Evolutionary conservation across 2,797 vertebrate species (phyloP).

Genomic region (Spheniscus humboldti): DNA sequence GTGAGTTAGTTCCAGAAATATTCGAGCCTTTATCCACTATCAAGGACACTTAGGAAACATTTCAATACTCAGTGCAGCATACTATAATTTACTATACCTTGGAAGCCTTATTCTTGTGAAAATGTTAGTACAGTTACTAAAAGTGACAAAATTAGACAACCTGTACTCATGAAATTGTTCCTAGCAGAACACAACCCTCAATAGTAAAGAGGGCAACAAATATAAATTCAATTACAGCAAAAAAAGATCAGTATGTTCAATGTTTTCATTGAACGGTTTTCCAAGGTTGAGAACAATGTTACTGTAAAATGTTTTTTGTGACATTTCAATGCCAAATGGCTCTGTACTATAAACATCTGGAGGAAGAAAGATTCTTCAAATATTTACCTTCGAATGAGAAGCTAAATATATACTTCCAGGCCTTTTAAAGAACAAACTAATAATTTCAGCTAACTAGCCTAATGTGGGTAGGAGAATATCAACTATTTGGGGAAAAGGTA

Average conservation of each 20-base stretch:
- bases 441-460: neutral
- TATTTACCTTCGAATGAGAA: neutral
- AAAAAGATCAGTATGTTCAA: neutral
- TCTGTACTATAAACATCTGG: neutral
- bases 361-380: neutral
- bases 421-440: neutral
- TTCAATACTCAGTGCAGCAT: neutral
- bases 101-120: neutral
- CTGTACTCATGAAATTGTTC: neutral
- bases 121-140: neutral
- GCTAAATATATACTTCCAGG: neutral
- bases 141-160: neutral
- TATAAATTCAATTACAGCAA: neutral
- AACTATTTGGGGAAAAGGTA: neutral
- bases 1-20: neutral
- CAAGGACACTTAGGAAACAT: neutral
- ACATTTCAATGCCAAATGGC: neutral
- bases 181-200: neutral
- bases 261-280: neutral
- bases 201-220: neutral
- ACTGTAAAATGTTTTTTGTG: neutral
- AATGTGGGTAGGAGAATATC: neutral
- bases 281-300: neutral
- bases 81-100: neutral
- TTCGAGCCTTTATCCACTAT: neutral